Evolutionary conservation across 2,113 vertebrate genomes (phyloP).

Genomic region (Charina bottae): DNA sequence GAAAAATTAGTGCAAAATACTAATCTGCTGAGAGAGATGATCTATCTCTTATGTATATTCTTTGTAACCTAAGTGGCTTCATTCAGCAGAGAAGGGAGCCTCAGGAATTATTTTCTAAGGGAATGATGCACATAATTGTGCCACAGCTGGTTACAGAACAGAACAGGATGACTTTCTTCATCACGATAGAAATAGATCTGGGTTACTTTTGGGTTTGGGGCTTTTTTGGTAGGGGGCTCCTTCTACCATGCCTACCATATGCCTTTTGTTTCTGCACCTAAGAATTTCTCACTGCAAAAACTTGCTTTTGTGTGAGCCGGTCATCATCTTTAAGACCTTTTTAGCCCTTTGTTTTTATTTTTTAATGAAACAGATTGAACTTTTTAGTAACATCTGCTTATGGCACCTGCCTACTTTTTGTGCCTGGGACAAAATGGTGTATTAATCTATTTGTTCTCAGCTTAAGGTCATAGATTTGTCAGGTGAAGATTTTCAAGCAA

Average conservation of each 20-base stretch:
- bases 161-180: neutral
- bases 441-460: neutral
- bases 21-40: neutral
- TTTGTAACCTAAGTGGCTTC: neutral
- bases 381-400: neutral
- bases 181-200: neutral
- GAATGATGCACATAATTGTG: neutral
- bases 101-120: neutral
- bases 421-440: neutral
- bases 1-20: neutral
- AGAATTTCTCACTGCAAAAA: neutral
- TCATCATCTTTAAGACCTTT: neutral
- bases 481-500: neutral
- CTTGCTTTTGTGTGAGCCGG: neutral
- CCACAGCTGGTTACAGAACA: neutral
- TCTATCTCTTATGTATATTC: neutral
- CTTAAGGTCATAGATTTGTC: neutral
- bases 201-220: neutral
- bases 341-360: neutral
- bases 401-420: neutral
- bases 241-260: neutral
- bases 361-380: neutral
- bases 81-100: neutral
- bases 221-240: neutral
- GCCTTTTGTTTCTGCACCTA: accelerated